Conservation (phyloP, 2,113 vertebrate species). For the Brienomyrus brachyistius region DNA sequence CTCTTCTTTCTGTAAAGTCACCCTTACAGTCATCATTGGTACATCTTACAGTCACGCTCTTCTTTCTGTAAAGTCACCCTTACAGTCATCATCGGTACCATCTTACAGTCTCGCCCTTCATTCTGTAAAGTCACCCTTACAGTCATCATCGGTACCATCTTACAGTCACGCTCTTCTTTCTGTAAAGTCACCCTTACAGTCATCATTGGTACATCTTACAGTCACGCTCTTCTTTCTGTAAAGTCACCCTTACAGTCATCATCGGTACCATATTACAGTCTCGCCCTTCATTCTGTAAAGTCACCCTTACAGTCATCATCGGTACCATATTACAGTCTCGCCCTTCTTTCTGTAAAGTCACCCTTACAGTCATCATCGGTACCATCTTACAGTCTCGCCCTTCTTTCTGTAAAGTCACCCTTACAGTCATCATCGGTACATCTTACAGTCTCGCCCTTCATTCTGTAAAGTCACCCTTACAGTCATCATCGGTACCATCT, state of each 20-base stretch:
- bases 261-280: too few species aligned
- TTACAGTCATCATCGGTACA: not conserved
- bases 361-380: not conserved
- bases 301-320: not conserved
- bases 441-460: too few species aligned
- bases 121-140: not conserved
- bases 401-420: not conserved
- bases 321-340: not conserved
- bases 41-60: too few species aligned
- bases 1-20: not conserved
- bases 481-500: not conserved
- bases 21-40: not conserved
- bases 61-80: not conserved
- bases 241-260: not conserved
- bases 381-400: not conserved
- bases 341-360: not conserved
- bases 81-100: not conserved
- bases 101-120: not conserved
- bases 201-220: too few species aligned
- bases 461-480: not conserved
- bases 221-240: too few species aligned
- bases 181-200: not conserved
- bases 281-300: too few species aligned
- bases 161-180: not conserved
- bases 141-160: not conserved